Base-by-base conservation (phyloP, 2,888 invertebrate genomes). In the Orthosia cruda region DNA sequence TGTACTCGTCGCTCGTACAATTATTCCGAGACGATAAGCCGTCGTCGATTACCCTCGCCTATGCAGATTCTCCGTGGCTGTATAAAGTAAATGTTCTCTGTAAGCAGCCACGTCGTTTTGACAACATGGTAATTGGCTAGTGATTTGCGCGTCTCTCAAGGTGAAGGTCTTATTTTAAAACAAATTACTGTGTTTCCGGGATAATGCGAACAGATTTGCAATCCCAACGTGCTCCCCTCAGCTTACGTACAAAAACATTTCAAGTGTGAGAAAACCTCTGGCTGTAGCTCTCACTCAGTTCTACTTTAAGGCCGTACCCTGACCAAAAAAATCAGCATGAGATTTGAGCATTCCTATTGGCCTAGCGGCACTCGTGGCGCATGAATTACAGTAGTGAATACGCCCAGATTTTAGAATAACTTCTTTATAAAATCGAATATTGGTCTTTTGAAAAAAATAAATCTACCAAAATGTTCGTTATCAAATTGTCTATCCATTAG, bases 91-190 rank as follows among this genome's bases (percentile, higher is more conserved):
- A 78, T 63, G 32, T 26, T 57, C 57, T 68, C 57, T 16, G 65
- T 23, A 18, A 63, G 26, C 4, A 26, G 32, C 26, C 20, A 26
- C 32, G 47, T 15, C 23, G 32, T 59, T 18, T 9, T 61, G 64
- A 68, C 52, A 64, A 71, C 40, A 18, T 65, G 26, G 12, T 54
- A 23, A 71, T 58, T 71, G 52, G 49, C n/a, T 52, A 50, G 45
- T 62, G 54, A 71, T 75, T 71, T 65, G 68, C 45, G 52, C 54
- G 49, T 20, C 80, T 59, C 23, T 57, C 85, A 81, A 84, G 85
- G 70, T 81, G 68, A 81, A 68, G 76, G 59, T 64, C 23, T 26
- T 47, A 54, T 63, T 80, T 65, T n/a, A 63, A 70, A 20, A 57
- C n/a, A 55, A 69, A 73, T 59, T 13, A 62, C 49, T 23, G 57